Evolutionary conservation across 53 echinoderm and acorn worm genomes (phyloP), one percentile per base, ranked within the genome.

Genomic region (Crossaster papposus): DNA sequence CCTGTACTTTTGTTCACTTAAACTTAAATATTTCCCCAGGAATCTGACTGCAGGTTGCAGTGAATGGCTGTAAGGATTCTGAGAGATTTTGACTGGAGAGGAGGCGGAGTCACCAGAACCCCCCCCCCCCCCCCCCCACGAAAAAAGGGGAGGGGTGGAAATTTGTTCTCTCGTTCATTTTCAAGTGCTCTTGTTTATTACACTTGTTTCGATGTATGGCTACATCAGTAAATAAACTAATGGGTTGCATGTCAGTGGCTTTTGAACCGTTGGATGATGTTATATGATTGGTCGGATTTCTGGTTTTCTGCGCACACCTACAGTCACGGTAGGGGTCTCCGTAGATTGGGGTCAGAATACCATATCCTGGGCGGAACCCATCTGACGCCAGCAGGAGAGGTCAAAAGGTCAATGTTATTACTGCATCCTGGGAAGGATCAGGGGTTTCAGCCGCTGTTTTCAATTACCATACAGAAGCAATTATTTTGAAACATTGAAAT

Each of bases 341-440:
- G 62, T 6, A 58, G 31, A 36, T 76, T 24, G 76, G 37, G 22
- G 51, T 58, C 58, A 10, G 38, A 55, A 17, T 32, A 77, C 14
- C 55, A 37, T 10, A 26, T 86, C 87, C 87, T 35, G 62, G 84
- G 36, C 30, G 14, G 65, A 33, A 30, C 23, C 53, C 63, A 75
- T 35, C 74, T 75, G 87, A 35, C 37, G 53, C 50, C 75, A n/a
- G 36, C 26, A 26, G 77, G 76, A 75, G 58, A 36, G 76, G 58
- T 75, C 77, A 32, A 29, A 13, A 75, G 86, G 86, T 86, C 54
- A 76, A 34, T 36, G n/a, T 36, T 28, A 37, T 76, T 58, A 74
- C 17, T 62, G 72, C 26, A 44, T 85, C 24, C 23, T 38, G 34
- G 36, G 36, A 7, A 54, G 36, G 54, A 76, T 15, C 17, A 58